Percentiles rank a stretch among this genome's conserved stretches.
Evolutionary conservation across 1,140 invertebrate species (phyloP).

Genomic region (Notospermus geniculatus): DNA sequence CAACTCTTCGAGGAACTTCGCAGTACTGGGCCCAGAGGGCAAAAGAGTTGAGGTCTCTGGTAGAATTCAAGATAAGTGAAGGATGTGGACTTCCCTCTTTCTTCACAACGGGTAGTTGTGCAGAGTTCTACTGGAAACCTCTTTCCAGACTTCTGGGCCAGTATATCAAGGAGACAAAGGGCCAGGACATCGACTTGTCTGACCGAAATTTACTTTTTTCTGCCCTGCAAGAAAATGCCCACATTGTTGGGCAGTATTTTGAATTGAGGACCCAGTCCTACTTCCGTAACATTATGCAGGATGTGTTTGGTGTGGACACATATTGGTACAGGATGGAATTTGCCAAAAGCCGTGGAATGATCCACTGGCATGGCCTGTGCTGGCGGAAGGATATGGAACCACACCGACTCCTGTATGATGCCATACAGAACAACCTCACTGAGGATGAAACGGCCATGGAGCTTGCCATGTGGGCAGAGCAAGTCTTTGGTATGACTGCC

Average conservation of each 20-base stretch:
- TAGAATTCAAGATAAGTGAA: background rate
- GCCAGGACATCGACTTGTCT: background rate
- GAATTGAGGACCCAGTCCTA: constrained; percentile 19
- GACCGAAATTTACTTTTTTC: background rate
- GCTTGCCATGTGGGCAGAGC: constrained; percentile 18
- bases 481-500: constrained; percentile 18
- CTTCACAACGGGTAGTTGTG: constrained; percentile 4
- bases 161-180: constrained; percentile 1
- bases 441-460: constrained; percentile 15
- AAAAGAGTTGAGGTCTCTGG: background rate
- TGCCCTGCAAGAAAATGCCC: too few species aligned
- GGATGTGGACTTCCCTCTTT: background rate
- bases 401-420: constrained; percentile 26
- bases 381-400: constrained; percentile 22
- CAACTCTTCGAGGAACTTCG: constrained; percentile 1
- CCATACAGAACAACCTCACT: constrained; percentile 21
- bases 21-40: background rate
- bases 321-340: constrained; percentile 25
- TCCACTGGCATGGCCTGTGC: constrained; percentile 26
- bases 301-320: constrained; percentile 20
- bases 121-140: background rate
- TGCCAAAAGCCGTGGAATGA: constrained; percentile 24
- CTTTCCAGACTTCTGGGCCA: background rate
- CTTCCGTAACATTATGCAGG: constrained; percentile 1
- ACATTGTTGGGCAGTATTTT: constrained; percentile 19